These are phyloP conservation scores for Artemisiospiza belli DNA, from an alignment of 2,113 vertebrate species.

Conservation along the genomic window DNA sequence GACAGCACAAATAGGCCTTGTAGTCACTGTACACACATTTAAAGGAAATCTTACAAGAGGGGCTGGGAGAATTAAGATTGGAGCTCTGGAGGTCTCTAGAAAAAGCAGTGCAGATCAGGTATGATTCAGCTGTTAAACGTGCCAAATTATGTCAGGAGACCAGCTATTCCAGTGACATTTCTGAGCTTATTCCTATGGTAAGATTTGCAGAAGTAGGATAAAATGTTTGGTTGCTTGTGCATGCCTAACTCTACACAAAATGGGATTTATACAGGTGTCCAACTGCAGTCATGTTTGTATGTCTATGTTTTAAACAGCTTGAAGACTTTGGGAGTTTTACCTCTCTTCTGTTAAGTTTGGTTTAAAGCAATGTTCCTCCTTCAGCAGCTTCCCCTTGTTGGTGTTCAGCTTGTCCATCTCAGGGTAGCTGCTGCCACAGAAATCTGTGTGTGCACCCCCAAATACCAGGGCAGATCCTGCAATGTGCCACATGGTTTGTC, in stretches of 20 bases:
- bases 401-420: background rate
- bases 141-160: background rate
- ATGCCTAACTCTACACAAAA: background rate
- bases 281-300: background rate
- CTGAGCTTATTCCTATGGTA: background rate
- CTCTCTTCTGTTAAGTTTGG: background rate
- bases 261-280: background rate
- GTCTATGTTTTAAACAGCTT: background rate
- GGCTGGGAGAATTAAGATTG: background rate
- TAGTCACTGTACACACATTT: background rate
- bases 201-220: background rate
- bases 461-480: background rate
- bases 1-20: background rate
- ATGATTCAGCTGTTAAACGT: background rate
- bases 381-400: background rate
- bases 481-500: background rate
- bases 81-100: background rate
- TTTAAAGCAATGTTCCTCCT: background rate
- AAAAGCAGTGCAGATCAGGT: background rate
- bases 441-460: fast-evolving
- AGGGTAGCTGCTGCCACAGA: background rate
- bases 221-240: background rate
- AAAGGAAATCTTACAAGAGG: background rate
- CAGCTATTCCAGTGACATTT: background rate
- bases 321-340: background rate